A percentile compares a stretch with the other conserved stretches of the same genome.
Conservation (phyloP, 2,113 vertebrate species). For the Axis porcinus region DNA sequence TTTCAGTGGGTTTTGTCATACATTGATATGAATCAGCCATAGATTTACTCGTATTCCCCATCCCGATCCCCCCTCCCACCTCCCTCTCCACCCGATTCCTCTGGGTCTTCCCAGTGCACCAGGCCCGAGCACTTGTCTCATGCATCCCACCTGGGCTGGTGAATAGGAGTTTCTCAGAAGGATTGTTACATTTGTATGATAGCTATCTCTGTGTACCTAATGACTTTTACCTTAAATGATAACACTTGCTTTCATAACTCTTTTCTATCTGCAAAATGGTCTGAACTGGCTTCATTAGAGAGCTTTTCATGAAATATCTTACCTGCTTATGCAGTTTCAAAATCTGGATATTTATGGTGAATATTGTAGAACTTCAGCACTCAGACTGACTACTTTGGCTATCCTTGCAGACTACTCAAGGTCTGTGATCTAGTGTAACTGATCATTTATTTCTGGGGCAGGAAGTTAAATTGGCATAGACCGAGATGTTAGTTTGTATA, state of each 20-base stretch:
- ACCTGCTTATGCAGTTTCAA: slow-evolving; percentile 5
- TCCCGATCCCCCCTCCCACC: too few species aligned
- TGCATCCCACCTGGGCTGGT: not conserved
- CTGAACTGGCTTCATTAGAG: slow-evolving; percentile 1
- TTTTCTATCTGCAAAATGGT: slow-evolving; percentile 33
- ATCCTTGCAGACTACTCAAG: not conserved
- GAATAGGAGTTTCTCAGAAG: not conserved
- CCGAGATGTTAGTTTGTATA: not conserved
- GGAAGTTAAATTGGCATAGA: not conserved
- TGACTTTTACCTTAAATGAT: slow-evolving; percentile 44
- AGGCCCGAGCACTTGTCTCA: too few species aligned
- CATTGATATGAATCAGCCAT: too few species aligned
- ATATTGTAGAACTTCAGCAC: not conserved
- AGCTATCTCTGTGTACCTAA: slow-evolving; percentile 9
- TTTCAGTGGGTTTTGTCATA: too few species aligned
- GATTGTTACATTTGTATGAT: not conserved
- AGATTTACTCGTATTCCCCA: too few species aligned
- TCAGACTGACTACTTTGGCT: not conserved
- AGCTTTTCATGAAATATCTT: slow-evolving; percentile 5
- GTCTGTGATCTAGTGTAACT: not conserved
- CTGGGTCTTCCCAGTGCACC: too few species aligned
- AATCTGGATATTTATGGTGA: not conserved
- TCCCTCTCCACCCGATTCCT: too few species aligned
- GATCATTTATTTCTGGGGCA: not conserved
- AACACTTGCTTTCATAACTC: slow-evolving; percentile 29